phyloP scores from a whole-genome alignment of 2,888 invertebrate species.

The Dryadula phaetusa region DNA sequence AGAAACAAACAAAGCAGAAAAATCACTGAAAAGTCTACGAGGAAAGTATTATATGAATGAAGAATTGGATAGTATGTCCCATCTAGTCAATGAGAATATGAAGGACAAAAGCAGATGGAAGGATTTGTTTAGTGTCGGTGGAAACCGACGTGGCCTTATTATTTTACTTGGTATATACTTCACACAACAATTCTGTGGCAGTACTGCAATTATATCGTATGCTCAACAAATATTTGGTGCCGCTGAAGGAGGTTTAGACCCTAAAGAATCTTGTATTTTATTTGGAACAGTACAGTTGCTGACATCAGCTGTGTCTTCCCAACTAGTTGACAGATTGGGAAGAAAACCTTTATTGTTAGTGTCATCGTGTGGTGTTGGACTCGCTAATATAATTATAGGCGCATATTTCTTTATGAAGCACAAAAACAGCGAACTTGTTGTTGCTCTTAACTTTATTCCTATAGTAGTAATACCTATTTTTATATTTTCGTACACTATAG shows the following conservation, averaged over 20 bases:
- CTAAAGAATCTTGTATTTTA: slow-evolving; percentile 80
- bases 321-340: slow-evolving; percentile 85
- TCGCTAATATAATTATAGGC: slow-evolving; percentile 82
- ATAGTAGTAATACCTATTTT: slow-evolving; percentile 84
- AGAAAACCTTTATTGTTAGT: slow-evolving; percentile 84
- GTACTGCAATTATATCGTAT: slow-evolving; percentile 84
- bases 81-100: slow-evolving; percentile 81
- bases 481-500: slow-evolving; percentile 86
- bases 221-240: slow-evolving; percentile 86
- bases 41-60: slow-evolving; percentile 81
- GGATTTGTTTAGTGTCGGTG: slow-evolving; percentile 74
- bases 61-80: slow-evolving; percentile 82
- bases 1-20: slow-evolving; percentile 79
- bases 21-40: slow-evolving; percentile 83
- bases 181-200: slow-evolving; percentile 85
- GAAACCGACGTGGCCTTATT: slow-evolving; percentile 83
- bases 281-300: slow-evolving; percentile 81
- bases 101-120: slow-evolving; percentile 76
- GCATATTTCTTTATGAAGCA: slow-evolving; percentile 83
- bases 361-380: slow-evolving; percentile 82
- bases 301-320: slow-evolving; percentile 83
- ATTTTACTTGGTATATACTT: slow-evolving; percentile 86
- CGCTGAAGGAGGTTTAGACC: slow-evolving; percentile 72
- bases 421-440: slow-evolving; percentile 70
- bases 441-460: slow-evolving; percentile 82